Percentiles rank a stretch among this genome's conserved stretches.
These are phyloP conservation scores for Acrobasis suavella DNA, from an alignment of 2,888 invertebrate species.

Conservation along the genomic window DNA sequence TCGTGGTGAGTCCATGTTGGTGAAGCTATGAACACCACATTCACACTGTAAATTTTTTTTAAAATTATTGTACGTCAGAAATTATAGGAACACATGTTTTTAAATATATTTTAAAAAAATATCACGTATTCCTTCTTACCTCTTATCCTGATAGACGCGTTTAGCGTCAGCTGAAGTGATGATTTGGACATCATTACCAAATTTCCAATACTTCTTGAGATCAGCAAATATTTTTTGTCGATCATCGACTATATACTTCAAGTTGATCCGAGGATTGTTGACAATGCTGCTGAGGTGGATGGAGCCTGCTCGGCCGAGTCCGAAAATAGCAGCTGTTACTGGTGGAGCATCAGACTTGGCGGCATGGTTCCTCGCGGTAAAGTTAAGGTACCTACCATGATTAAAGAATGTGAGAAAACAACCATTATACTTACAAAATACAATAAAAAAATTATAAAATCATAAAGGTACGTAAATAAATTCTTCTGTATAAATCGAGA, in stretches of 20 bases:
- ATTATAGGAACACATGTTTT: neutral
- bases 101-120: conserved; percentile 3
- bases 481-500: too few species aligned
- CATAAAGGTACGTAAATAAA: too few species aligned
- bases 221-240: conserved; percentile 63
- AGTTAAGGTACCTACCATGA: conserved; percentile 60
- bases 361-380: conserved; percentile 53
- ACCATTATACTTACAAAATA: too few species aligned
- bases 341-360: conserved; percentile 42
- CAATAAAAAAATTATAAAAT: too few species aligned
- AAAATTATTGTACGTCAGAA: too few species aligned
- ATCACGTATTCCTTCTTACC: conserved; percentile 53
- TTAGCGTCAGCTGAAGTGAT: conserved; percentile 72
- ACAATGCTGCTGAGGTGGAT: conserved; percentile 80
- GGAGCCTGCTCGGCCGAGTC: conserved; percentile 83
- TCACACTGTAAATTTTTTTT: conserved; percentile 33
- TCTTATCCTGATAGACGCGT: conserved; percentile 76
- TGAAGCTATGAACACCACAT: conserved; percentile 77
- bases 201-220: conserved; percentile 74
- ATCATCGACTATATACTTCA: conserved; percentile 83
- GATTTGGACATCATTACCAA: conserved; percentile 68
- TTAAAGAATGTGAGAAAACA: too few species aligned
- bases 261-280: conserved; percentile 67
- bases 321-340: conserved; percentile 79
- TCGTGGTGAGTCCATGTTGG: conserved; percentile 83